Percentiles rank a stretch among this genome's conserved stretches.
phyloP scores from a whole-genome alignment of 2,797 vertebrate species.

The Mus spretus region DNA sequence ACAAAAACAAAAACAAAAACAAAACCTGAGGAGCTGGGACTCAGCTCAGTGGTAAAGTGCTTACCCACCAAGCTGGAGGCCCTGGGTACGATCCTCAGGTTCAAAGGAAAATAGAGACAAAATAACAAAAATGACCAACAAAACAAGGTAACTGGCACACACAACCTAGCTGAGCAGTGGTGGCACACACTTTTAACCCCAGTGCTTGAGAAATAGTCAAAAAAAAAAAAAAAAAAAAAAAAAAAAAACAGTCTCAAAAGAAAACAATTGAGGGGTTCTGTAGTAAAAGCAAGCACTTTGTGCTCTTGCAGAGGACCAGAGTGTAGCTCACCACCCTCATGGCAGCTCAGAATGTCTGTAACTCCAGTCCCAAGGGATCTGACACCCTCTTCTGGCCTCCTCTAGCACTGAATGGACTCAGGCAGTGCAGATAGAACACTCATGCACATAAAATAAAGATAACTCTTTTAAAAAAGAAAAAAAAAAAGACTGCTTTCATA shows the following conservation, averaged over 20 bases:
- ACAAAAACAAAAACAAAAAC: neutral
- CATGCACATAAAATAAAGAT: neutral
- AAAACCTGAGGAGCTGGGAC: neutral
- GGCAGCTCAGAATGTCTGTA: neutral
- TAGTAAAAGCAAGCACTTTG: too few species aligned
- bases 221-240: too few species aligned
- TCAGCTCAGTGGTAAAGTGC: neutral
- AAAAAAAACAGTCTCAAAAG: neutral
- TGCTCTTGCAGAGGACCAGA: neutral
- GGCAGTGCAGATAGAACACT: neutral
- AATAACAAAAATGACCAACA: neutral
- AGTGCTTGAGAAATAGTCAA: too few species aligned
- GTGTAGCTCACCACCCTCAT: too few species aligned
- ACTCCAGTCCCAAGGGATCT: neutral
- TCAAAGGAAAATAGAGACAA: neutral
- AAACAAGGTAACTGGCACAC: neutral
- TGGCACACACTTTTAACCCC: neutral
- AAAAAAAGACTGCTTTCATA: conserved; percentile 71
- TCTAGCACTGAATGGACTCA: too few species aligned
- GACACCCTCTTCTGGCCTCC: neutral
- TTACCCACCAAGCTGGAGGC: neutral
- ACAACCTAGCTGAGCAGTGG: neutral
- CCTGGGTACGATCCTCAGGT: neutral
- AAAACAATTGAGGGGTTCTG: neutral
- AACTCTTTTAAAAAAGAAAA: neutral